These are phyloP conservation scores for Dolichoris vasculosae DNA, from an alignment of 1,140 invertebrate species.

Conservation along the genomic window DNA sequence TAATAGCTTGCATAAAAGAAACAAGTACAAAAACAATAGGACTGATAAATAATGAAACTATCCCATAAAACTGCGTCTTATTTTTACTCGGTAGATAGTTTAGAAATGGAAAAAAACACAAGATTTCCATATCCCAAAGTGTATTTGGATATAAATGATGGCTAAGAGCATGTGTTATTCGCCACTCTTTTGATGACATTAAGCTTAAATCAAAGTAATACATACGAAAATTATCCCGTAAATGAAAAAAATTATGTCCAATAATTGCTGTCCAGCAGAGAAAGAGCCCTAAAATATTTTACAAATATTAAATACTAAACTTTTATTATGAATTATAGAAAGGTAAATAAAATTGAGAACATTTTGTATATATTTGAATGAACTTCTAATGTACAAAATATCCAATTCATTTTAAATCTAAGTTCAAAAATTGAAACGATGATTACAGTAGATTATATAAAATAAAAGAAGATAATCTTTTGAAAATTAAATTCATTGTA, in stretches of 20 bases:
- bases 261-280: constrained; percentile 77
- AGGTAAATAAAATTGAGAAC: too few species aligned
- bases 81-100: constrained; percentile 78
- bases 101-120: constrained; percentile 81
- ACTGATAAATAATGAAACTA: constrained; percentile 65
- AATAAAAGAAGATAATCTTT: too few species aligned
- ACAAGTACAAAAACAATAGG: constrained; percentile 74
- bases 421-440: too few species aligned
- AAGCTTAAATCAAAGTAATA: constrained; percentile 84
- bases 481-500: too few species aligned
- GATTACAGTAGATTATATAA: too few species aligned
- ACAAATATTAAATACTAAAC: not conserved
- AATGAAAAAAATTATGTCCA: constrained; percentile 89
- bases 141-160: constrained; percentile 90
- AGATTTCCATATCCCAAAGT: constrained; percentile 84
- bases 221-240: constrained; percentile 87
- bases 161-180: constrained; percentile 85
- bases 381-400: too few species aligned
- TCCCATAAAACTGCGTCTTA: constrained; percentile 67
- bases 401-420: too few species aligned
- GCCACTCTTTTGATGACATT: constrained; percentile 83
- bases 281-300: constrained; percentile 61
- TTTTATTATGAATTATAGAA: too few species aligned
- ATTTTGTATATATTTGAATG: too few species aligned
- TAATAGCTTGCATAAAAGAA: constrained; percentile 69